Evolutionary conservation across 2,797 vertebrate genomes (phyloP), one percentile per base, ranked within the genome.

Genomic region (Hybognathus amarus): DNA sequence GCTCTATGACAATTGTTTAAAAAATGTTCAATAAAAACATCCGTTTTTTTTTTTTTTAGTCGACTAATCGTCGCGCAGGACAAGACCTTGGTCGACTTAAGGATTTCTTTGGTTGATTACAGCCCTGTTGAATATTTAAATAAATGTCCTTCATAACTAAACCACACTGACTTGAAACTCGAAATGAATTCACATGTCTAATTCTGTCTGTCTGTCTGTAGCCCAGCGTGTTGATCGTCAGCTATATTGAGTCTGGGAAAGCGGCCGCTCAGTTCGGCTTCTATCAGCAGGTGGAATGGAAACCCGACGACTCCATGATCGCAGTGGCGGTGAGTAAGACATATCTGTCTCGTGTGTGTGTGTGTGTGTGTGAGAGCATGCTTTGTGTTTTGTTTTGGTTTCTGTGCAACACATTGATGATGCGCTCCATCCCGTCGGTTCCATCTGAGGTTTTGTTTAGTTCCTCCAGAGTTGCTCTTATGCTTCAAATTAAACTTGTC

Each of bases 191-290:
- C 5, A 3, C 9, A 6, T 68, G 36, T 59, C 13, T 76, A 38
- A 68, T 42, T 42, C 63, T 33, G 4, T 5, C 47, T 59, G 5
- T 69, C 3, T 89, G 88, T 87, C 18, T 83, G 24, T 91, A 99
- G 97, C 98, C 97, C 90, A 97, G 96, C 89, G 97, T 99, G 87
- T 95, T 99, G 94, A 96, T 99, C 0, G 95, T 98, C 91, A 98
- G 96, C 92, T 98, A 99, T 89, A 98, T 97, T 77, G 98, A 98
- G 91, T 94, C 96, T 54, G 91, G 93, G 79, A 98, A 98, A 90
- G 96, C 97, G 61, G 94, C 96, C 13, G 91, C 94, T 86, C 97
- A 97, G 91, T 99, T 99, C 93, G 98, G 98, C 89, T 88, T 92
- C 86, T 99, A 98, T 82, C 95, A 96, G 89, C 96, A 95, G 89